These are phyloP conservation scores for Acleris cristana DNA, from an alignment of 2,888 invertebrate genomes.

Conservation along the genomic window DNA sequence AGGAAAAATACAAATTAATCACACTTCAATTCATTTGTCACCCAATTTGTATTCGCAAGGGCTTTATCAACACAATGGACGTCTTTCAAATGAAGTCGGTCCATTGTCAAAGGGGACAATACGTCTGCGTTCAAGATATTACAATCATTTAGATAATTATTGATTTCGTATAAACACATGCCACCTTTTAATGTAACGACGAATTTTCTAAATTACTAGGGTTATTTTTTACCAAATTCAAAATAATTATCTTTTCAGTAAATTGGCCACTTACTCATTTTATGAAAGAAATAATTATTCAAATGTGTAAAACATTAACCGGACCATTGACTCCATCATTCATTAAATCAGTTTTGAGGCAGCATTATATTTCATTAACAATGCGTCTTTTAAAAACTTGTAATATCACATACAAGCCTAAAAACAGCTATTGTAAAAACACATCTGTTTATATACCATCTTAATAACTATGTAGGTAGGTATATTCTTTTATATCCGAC, in stretches of 20 bases:
- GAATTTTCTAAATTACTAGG: not conserved
- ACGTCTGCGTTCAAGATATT: slow-evolving; percentile 24
- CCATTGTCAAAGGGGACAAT: slow-evolving; percentile 28
- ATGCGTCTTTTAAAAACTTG: too few species aligned
- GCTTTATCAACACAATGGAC: slow-evolving; percentile 25
- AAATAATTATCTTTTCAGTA: not conserved
- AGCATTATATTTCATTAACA: too few species aligned
- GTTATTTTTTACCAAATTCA: not conserved
- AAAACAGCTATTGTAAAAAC: too few species aligned
- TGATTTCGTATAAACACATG: slow-evolving; percentile 7
- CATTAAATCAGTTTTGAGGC: too few species aligned
- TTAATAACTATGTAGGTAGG: too few species aligned
- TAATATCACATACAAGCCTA: too few species aligned
- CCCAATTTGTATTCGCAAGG: slow-evolving; percentile 29
- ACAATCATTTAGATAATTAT: slow-evolving; percentile 27
- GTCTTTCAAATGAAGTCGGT: slow-evolving; percentile 28
- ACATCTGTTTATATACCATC: too few species aligned
- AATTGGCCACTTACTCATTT: not conserved
- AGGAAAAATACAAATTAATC: slow-evolving; percentile 8
- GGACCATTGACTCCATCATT: too few species aligned
- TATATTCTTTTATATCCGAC: too few species aligned
- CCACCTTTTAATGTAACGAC: not conserved
- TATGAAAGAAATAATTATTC: too few species aligned
- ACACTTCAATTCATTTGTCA: slow-evolving; percentile 30
- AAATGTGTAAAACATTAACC: too few species aligned